Evolutionary conservation across 2,888 invertebrate species (phyloP).

Genomic region (Hypsopygia costalis): DNA sequence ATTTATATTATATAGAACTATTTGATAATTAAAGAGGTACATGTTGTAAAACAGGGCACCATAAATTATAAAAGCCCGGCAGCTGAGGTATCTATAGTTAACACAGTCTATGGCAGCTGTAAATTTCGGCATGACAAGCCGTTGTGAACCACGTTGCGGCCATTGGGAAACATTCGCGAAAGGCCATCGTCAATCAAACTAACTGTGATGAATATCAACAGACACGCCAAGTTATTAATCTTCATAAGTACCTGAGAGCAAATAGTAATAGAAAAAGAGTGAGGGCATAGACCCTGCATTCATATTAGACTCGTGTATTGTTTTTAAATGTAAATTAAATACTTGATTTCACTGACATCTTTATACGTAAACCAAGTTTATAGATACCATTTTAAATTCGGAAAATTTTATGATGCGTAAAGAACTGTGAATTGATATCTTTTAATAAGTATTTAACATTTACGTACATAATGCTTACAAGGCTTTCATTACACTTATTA

Average conservation of each 20-base stretch:
- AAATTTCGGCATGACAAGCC: background rate
- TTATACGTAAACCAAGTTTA: no score
- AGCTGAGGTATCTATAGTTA: background rate
- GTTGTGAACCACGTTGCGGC: conserved; percentile 5
- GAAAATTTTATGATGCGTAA: no score
- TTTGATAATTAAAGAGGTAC: background rate
- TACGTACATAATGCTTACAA: no score
- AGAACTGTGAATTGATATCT: no score
- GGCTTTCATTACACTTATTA: no score
- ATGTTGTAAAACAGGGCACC: conserved; percentile 7
- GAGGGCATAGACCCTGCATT: conserved; percentile 16
- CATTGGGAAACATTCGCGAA: conserved; percentile 20
- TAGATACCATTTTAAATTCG: no score
- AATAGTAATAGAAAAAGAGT: conserved; percentile 13
- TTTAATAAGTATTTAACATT: no score
- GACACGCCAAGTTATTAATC: conserved; percentile 32
- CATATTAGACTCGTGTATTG: conserved; percentile 7
- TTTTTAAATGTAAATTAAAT: background rate
- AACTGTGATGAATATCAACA: conserved; percentile 27
- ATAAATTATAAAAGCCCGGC: conserved; percentile 24
- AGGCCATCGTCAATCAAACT: conserved; percentile 31
- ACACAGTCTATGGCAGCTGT: background rate
- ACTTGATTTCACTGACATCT: no score
- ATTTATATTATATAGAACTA: background rate
- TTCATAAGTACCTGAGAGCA: conserved; percentile 16